A percentile compares a stretch with the other conserved stretches of the same genome.
Evolutionary conservation across 1,140 invertebrate genomes (phyloP).

Genomic region (Acromyrmex echinatior): DNA sequence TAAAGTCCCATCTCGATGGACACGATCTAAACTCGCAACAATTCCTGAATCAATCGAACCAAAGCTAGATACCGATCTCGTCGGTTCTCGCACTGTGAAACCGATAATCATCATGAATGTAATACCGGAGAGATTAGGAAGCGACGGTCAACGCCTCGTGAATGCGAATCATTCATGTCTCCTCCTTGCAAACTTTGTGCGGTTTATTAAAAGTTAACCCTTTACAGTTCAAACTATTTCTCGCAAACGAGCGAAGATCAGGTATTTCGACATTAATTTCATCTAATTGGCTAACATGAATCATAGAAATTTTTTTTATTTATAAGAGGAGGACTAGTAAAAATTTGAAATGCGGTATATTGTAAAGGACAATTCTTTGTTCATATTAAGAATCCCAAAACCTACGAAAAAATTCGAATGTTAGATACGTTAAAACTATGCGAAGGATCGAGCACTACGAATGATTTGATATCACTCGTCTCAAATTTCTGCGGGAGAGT

Average conservation of each 20-base stretch:
- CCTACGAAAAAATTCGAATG: not conserved
- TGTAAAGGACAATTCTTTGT: no score
- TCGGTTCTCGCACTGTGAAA: not conserved
- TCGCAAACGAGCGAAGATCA: not conserved
- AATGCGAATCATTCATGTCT: not conserved
- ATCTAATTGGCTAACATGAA: not conserved
- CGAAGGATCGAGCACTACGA: conserved; percentile 13
- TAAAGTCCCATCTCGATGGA: not conserved
- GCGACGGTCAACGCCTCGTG: not conserved
- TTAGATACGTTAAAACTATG: not conserved
- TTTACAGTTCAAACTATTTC: not conserved
- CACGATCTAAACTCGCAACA: conserved; percentile 1
- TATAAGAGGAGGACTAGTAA: not conserved
- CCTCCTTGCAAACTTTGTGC: not conserved
- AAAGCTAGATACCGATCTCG: not conserved
- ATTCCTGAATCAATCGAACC: not conserved
- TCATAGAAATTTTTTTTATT: not conserved
- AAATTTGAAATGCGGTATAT: no score
- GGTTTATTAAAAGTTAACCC: not conserved
- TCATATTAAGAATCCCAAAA: no score
- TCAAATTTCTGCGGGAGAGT: not conserved
- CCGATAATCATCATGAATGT: not conserved
- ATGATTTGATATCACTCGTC: conserved; percentile 30
- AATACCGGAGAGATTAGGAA: not conserved
- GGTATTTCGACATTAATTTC: not conserved